Conservation (phyloP, 2,797 vertebrate genomes). For the Delichon dasypus region DNA sequence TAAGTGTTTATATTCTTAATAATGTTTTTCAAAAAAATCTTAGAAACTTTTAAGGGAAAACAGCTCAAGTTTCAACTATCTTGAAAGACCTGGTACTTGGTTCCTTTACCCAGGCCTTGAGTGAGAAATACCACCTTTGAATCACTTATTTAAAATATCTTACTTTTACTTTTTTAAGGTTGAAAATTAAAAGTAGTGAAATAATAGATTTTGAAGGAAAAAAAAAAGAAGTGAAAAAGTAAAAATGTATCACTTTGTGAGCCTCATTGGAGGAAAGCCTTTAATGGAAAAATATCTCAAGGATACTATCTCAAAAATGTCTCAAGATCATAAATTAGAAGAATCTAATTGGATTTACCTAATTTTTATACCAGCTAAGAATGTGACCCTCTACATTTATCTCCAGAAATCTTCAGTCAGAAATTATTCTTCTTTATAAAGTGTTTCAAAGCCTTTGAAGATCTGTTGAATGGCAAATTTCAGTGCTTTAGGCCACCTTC, state of each 20-base stretch:
- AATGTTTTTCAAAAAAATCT: background rate
- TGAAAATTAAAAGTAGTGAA: background rate
- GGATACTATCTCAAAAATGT: background rate
- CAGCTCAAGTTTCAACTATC: background rate
- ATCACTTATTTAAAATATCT: background rate
- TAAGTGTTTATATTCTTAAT: background rate
- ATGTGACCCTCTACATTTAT: background rate
- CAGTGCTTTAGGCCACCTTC: background rate
- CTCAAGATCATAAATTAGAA: slow-evolving; percentile 12
- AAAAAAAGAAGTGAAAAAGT: background rate
- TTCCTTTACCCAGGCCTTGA: background rate
- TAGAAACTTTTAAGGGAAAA: background rate
- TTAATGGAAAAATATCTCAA: slow-evolving; percentile 15
- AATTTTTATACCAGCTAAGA: slow-evolving; percentile 16
- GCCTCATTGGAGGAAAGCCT: background rate
- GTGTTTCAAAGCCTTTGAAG: background rate
- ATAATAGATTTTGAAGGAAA: background rate
- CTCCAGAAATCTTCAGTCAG: slow-evolving; percentile 15
- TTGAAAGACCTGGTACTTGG: background rate
- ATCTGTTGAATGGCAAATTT: background rate
- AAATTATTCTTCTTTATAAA: background rate
- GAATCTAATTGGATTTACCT: background rate
- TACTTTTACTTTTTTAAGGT: background rate
- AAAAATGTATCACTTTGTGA: background rate
- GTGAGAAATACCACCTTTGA: background rate